A percentile compares a stretch with the other conserved stretches of the same genome.
Conservation (phyloP, 2,888 invertebrate species). For the Cataglyphis albicans region DNA sequence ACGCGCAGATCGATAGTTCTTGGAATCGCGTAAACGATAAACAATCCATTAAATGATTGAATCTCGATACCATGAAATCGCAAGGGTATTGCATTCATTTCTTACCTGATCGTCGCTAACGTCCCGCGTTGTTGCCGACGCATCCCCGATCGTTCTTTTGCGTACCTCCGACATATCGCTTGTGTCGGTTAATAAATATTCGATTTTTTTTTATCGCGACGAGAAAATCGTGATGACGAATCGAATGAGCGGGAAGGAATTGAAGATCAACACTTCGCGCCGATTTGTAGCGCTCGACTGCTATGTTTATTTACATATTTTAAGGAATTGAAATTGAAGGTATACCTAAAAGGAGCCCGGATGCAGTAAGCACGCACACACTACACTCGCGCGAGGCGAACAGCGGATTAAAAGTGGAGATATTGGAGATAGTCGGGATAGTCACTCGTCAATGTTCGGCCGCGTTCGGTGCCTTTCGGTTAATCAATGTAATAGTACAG, state of each 20-base stretch:
- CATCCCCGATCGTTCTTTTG: conserved; percentile 81
- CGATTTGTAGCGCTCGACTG: conserved; percentile 66
- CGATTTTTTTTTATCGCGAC: conserved; percentile 32
- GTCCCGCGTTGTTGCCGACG: conserved; percentile 77
- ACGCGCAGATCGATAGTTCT: conserved; percentile 51
- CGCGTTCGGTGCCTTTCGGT: conserved; percentile 67
- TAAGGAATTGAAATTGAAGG: conserved; percentile 77
- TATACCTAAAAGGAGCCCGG: conserved; percentile 56
- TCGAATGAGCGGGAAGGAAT: conserved; percentile 39
- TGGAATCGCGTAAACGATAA: background rate
- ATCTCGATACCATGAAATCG: background rate
- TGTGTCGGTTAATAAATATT: conserved; percentile 45
- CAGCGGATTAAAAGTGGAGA: conserved; percentile 49
- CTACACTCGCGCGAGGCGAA: conserved; percentile 51
- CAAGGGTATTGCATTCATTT: conserved; percentile 41
- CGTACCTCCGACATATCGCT: conserved; percentile 83
- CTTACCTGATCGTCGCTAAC: conserved; percentile 83
- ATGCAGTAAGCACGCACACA: conserved; percentile 78
- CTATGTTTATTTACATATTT: conserved; percentile 81
- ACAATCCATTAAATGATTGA: background rate
- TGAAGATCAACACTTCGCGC: conserved; percentile 65
- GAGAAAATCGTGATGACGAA: conserved; percentile 15
- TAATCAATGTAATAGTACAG: conserved; percentile 77
- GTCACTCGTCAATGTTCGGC: conserved; percentile 71
- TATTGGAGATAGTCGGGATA: conserved; percentile 59